Evolutionary conservation across 2,113 vertebrate genomes (phyloP), one percentile per base, ranked within the genome.

Genomic region (Tragelaphus scriptus): DNA sequence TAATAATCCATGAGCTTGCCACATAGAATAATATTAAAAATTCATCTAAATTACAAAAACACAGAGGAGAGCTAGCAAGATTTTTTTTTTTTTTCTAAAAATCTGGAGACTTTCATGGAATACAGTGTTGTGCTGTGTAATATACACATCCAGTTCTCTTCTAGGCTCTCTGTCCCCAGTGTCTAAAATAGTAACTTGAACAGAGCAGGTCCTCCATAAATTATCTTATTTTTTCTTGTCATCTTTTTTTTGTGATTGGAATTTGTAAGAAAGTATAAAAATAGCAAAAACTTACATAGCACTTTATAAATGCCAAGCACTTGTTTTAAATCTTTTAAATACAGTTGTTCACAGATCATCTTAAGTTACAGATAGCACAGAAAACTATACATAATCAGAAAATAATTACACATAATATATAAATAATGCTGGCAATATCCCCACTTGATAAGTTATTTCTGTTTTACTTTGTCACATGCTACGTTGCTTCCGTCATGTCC

Each of bases 251-350:
- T 63, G 58, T 68, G 3, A 77, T 88, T 92, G 36, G 7, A 26
- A 92, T 94, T 94, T 95, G 56, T 85, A 92, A 82, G 16, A 91
- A 97, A 91, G 11, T 56, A 61, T 49, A 28, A 94, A 91, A 84
- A 89, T 51, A 94, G 30, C 25, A 92, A 96, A 88, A 17, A 59
- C 80, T 90, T 89, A 55, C 25, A 23, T n/a, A 53, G 28, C 16
- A 71, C 36, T 88, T 92, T 86, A 87, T 82, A 75, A 44, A 68
- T 40, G 9, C 44, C 25, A 91, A 77, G 17, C 11, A 75, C 75
- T 51, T 94, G 15, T 75, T 49, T 58, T 56, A 85, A 51, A 21
- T 2, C 36, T 59, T 79, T 58, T 93, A 85, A 75, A 71, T 40
- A 68, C 5, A 91, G 40, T 16, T 14, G 32, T 94, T 94, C 40